A percentile compares a stretch with the other conserved stretches of the same genome.
Evolutionary conservation across 2,113 vertebrate genomes (phyloP).

Genomic region (Aspidoscelis tigris): DNA sequence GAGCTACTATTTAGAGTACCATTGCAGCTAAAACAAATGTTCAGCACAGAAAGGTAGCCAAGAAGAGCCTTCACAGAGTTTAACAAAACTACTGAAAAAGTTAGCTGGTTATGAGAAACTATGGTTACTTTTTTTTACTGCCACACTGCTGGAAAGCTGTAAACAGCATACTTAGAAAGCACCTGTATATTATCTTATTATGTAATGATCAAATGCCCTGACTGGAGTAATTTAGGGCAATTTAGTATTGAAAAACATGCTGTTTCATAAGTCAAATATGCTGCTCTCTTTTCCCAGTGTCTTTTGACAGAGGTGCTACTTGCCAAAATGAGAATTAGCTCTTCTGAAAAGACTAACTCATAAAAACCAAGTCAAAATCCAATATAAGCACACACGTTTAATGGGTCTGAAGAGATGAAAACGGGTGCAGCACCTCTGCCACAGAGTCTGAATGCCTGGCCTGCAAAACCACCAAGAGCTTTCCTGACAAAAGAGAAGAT

Average conservation of each 20-base stretch:
- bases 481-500: background rate
- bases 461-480: background rate
- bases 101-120: background rate
- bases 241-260: slow-evolving; percentile 40
- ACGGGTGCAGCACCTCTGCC: background rate
- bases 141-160: slow-evolving; percentile 48
- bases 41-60: background rate
- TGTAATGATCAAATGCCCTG: slow-evolving; percentile 51
- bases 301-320: slow-evolving; percentile 28
- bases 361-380: background rate
- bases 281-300: slow-evolving; percentile 39
- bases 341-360: background rate
- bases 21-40: background rate
- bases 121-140: background rate
- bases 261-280: slow-evolving; percentile 39
- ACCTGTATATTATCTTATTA: slow-evolving; percentile 54
- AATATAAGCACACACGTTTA: background rate
- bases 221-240: slow-evolving; percentile 53
- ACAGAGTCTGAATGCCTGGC: background rate
- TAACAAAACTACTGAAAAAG: background rate
- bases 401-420: background rate
- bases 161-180: slow-evolving; percentile 3
- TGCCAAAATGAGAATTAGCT: slow-evolving; percentile 11
- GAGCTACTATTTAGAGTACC: too few relatives aligned
- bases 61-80: slow-evolving; percentile 2